Conservation (phyloP, 2,113 vertebrate genomes). For the Leucopternis melanops region DNA sequence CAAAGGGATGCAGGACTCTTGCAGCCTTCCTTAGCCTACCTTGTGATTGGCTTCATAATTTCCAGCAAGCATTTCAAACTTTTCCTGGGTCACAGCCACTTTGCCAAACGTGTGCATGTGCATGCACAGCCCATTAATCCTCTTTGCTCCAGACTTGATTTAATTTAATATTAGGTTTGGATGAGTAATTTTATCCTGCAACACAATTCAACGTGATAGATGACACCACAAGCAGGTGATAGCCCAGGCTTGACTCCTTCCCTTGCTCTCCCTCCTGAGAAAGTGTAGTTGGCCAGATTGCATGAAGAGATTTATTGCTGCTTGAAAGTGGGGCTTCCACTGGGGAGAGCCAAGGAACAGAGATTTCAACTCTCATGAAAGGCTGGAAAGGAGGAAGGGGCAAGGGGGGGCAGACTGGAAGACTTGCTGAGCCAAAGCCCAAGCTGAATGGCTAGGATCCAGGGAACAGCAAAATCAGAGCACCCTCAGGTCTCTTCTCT, state of each 20-base stretch:
- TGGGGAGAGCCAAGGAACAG: not conserved
- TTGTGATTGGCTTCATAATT: not conserved
- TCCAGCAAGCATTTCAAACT: not conserved
- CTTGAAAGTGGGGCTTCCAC: not conserved
- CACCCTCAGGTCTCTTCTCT: not conserved
- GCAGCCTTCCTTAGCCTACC: not conserved
- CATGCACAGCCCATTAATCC: constrained; percentile 54
- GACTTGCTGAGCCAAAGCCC: not conserved
- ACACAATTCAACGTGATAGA: constrained; percentile 63
- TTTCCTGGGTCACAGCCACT: not conserved
- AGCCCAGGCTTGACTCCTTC: not conserved
- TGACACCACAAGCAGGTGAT: constrained; percentile 45
- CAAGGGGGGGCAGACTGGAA: not conserved
- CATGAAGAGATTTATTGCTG: not conserved
- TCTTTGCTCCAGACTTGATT: constrained; percentile 49
- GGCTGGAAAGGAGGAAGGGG: not conserved
- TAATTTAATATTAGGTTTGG: constrained; percentile 66
- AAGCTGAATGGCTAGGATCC: not conserved
- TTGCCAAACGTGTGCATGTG: not conserved
- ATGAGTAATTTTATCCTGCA: constrained; percentile 65
- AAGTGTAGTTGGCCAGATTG: not conserved
- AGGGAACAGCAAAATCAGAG: not conserved
- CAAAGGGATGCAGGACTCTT: not conserved
- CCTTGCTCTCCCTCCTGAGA: not conserved
- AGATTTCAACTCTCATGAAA: not conserved